Base-by-base conservation (phyloP, 2,888 invertebrate genomes). In the Antheraea assamensis region DNA sequence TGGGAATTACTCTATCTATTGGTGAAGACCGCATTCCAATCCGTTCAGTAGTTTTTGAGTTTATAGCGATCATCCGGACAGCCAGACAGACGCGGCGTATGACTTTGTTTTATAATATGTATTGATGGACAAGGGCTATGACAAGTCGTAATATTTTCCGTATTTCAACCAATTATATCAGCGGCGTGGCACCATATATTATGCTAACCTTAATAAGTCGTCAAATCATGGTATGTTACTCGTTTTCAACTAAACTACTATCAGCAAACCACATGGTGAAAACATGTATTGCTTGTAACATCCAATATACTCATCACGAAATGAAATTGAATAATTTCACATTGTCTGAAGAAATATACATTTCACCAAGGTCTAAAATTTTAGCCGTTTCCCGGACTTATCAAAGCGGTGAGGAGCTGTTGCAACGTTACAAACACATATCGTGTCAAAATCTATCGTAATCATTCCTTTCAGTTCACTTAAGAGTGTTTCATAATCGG, bases 111-210 rank as follows among this genome's bases (percentile, higher is more conserved):
- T n/a, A n/a, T n/a, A n/a, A n/a, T n/a, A n/a, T n/a, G n/a, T n/a
- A n/a, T n/a, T n/a, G n/a, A n/a, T n/a, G n/a, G n/a, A n/a, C 87
- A n/a, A 55, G 89, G 55, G 8, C 55, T 55, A n/a, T 85, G 87
- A 85, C 87, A 79, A 89, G 87, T 87, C 88, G 86, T 92, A 88
- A 91, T 92, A 94, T 93, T 94, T 92, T 89, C 90, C 88, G 87
- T 83, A 88, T 87, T 87, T 84, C 86, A 90, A 90, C 88, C 92
- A 90, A 91, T 90, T 85, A 86, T 90, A 89, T 85, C 86, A 90
- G 86, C 90, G 92, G 87, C 90, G 77, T 86, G 93, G 93, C 93
- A 93, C 92, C 92, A 89, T 84, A 87, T 88, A 81, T 88, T 91
- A 58, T 24, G 58, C 58, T 3, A 58, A 24, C n/a, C n/a, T n/a